Conservation (phyloP, 1,140 invertebrate genomes). For the Drosophila pseudoobscura region DNA sequence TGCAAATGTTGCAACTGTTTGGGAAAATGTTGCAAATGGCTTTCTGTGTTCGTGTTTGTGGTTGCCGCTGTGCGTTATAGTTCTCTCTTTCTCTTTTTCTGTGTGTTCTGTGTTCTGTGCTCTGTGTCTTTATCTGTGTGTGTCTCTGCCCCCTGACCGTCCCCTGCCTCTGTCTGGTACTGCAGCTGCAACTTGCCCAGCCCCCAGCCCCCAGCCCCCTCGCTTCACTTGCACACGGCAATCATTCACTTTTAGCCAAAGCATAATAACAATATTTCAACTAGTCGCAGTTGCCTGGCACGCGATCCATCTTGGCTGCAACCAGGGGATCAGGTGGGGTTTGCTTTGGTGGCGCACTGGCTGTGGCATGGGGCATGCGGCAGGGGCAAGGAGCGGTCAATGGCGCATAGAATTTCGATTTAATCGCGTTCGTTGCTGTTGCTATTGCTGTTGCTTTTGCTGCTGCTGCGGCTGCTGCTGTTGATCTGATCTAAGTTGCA, state of each 20-base stretch:
- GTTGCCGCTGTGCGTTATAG: constrained; percentile 61
- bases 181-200: constrained; percentile 50
- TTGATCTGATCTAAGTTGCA: constrained; percentile 79
- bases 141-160: constrained; percentile 5
- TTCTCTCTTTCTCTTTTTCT: constrained; percentile 39
- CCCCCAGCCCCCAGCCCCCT: background rate
- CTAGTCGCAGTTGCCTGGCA: constrained; percentile 76
- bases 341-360: background rate
- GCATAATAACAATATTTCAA: constrained; percentile 81
- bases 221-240: constrained; percentile 44
- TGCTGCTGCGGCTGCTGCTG: constrained; percentile 33
- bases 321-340: background rate
- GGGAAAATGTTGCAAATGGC: constrained; percentile 44
- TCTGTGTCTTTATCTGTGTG: too few relatives aligned
- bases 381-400: constrained; percentile 24
- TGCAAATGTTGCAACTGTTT: constrained; percentile 58
- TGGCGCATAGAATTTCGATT: constrained; percentile 79
- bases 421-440: constrained; percentile 65
- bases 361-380: background rate
- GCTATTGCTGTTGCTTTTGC: constrained; percentile 22
- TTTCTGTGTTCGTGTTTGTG: constrained; percentile 17
- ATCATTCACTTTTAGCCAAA: constrained; percentile 80
- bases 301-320: constrained; percentile 72
- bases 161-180: constrained; percentile 12
- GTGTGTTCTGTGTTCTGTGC: too few relatives aligned